phyloP scores from a whole-genome alignment of 2,888 invertebrate genomes.

The Lithophane leautieri region DNA sequence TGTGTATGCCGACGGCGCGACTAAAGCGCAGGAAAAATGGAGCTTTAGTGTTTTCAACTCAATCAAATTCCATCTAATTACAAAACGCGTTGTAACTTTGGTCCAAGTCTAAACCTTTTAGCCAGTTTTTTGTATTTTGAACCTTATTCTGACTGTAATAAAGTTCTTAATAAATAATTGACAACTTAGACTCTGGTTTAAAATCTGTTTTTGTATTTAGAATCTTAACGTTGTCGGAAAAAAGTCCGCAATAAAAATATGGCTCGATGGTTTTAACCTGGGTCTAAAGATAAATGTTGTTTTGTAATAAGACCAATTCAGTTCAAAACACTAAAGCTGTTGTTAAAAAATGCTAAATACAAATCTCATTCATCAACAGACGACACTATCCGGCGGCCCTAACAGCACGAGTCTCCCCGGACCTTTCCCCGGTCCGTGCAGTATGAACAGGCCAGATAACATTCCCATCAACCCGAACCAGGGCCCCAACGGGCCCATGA shows the following conservation, averaged over 20 bases:
- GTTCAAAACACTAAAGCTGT: slow-evolving; percentile 1
- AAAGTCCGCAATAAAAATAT: too few species aligned
- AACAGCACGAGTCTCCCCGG: slow-evolving; percentile 88
- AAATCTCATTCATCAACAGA: slow-evolving; percentile 70
- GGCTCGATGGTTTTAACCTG: too few species aligned
- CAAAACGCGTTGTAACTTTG: too few species aligned
- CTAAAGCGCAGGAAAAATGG: neutral
- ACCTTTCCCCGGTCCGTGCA: slow-evolving; percentile 89
- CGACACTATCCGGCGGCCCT: slow-evolving; percentile 87
- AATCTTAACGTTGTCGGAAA: too few species aligned
- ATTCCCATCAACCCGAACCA: slow-evolving; percentile 88
- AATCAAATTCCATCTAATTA: neutral
- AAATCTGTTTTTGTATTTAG: too few species aligned
- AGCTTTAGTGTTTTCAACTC: neutral
- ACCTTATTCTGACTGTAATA: too few species aligned
- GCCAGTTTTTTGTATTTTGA: too few species aligned
- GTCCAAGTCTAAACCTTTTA: too few species aligned
- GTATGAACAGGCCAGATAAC: slow-evolving; percentile 87
- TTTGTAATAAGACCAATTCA: too few species aligned
- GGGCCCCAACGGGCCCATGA: slow-evolving; percentile 90
- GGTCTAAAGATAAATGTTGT: too few species aligned
- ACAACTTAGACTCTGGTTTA: too few species aligned
- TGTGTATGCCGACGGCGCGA: neutral
- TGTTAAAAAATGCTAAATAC: slow-evolving; percentile 21
- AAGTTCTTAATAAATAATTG: too few species aligned